phyloP scores from a whole-genome alignment of 2,888 invertebrate genomes.

The Chloroclysta siterata region DNA sequence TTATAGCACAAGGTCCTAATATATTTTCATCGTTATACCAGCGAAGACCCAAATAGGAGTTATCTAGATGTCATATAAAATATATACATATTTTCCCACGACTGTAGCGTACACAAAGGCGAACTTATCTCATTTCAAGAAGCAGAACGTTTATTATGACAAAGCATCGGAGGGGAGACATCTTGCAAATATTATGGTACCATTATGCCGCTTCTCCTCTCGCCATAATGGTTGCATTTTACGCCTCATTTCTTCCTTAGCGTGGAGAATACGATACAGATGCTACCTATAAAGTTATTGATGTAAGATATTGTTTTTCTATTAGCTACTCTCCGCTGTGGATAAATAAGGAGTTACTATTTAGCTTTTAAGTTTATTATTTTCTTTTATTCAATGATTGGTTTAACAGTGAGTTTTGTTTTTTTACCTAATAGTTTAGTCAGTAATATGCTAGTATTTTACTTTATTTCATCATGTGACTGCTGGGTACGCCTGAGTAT shows the following conservation, averaged over 20 bases:
- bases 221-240: constrained; percentile 42
- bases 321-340: neutral
- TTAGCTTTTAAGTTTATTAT: too few relatives aligned
- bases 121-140: constrained; percentile 33
- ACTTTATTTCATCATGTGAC: neutral
- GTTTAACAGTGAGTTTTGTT: too few relatives aligned
- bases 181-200: constrained; percentile 60
- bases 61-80: neutral
- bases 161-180: constrained; percentile 45
- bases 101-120: constrained; percentile 18
- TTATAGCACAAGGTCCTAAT: too few relatives aligned
- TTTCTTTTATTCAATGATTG: too few relatives aligned
- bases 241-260: constrained; percentile 47
- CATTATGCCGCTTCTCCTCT: constrained; percentile 46
- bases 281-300: constrained; percentile 8
- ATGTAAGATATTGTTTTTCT: constrained; percentile 11
- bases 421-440: too few relatives aligned
- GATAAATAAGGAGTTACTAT: too few relatives aligned
- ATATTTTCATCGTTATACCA: neutral
- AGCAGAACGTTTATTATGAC: constrained; percentile 47
- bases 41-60: too few relatives aligned
- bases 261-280: constrained; percentile 19
- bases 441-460: neutral
- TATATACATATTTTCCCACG: constrained; percentile 20
- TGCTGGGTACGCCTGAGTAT: neutral